Conservation (phyloP, 2,113 vertebrate genomes). For the Parus major region DNA sequence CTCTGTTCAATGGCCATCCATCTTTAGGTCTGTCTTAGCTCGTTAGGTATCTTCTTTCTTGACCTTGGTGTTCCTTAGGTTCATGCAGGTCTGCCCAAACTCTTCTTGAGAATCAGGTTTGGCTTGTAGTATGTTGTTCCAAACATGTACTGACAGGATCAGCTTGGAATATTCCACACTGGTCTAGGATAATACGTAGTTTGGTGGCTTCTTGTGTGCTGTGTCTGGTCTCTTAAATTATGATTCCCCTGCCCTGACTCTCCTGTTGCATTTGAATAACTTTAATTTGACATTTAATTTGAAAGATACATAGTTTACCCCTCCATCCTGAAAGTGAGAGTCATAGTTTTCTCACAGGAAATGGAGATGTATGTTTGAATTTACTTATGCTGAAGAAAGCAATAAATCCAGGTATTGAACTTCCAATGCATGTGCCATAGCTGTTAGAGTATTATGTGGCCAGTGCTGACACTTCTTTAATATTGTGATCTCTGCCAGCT, state of each 20-base stretch:
- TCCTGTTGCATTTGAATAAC: neutral
- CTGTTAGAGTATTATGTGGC: neutral
- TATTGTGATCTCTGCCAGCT: neutral
- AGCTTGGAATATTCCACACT: neutral
- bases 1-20: neutral
- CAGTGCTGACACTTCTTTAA: neutral
- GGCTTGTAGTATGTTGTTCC: neutral
- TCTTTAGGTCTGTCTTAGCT: neutral
- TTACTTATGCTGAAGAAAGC: neutral
- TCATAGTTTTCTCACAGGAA: neutral
- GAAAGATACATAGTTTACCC: neutral
- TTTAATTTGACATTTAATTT: neutral
- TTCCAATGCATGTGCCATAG: neutral
- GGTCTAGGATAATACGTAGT: neutral
- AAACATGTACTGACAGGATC: neutral
- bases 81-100: neutral
- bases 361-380: neutral
- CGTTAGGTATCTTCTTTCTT: neutral
- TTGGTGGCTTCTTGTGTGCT: neutral
- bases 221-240: neutral
- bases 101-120: neutral
- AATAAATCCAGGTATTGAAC: neutral
- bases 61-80: neutral
- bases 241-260: accelerated
- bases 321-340: neutral